These are phyloP conservation scores for Cyphomyrmex costatus DNA, from an alignment of 1,140 invertebrate species.

Conservation along the genomic window DNA sequence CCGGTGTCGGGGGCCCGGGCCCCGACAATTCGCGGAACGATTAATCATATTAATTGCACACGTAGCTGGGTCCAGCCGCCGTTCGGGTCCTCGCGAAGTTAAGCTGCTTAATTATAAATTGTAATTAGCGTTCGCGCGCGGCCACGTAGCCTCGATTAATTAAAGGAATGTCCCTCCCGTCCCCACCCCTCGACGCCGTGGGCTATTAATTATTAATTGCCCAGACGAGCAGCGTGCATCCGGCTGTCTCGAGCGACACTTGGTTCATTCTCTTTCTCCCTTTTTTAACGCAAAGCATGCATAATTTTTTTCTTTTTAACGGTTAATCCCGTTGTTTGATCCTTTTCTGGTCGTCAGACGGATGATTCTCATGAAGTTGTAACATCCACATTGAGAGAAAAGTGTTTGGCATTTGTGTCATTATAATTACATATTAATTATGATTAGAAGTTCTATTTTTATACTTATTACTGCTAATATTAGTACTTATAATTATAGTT, in stretches of 20 bases:
- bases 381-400: not conserved
- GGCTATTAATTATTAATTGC: slow-evolving; percentile 81
- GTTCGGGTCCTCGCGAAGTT: slow-evolving; percentile 76
- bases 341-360: not conserved
- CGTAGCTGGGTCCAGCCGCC: slow-evolving; percentile 67
- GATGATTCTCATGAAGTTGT: not conserved
- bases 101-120: slow-evolving; percentile 86
- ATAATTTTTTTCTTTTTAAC: slow-evolving; percentile 11
- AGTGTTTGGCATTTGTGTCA: too few relatives aligned
- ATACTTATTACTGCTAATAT: too few relatives aligned
- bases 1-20: slow-evolving; percentile 31
- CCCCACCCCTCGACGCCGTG: slow-evolving; percentile 26
- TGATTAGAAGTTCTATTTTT: too few relatives aligned
- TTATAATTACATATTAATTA: too few relatives aligned
- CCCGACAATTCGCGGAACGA: slow-evolving; percentile 82
- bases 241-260: slow-evolving; percentile 80
- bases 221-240: slow-evolving; percentile 74
- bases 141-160: slow-evolving; percentile 83
- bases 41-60: slow-evolving; percentile 85
- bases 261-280: slow-evolving; percentile 59
- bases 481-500: too few relatives aligned
- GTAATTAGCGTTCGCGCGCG: slow-evolving; percentile 83
- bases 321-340: not conserved
- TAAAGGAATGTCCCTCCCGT: slow-evolving; percentile 79
- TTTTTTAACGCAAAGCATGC: not conserved